These are phyloP conservation scores for Drosophila miranda DNA, from an alignment of 1,140 invertebrate species.

Conservation along the genomic window DNA sequence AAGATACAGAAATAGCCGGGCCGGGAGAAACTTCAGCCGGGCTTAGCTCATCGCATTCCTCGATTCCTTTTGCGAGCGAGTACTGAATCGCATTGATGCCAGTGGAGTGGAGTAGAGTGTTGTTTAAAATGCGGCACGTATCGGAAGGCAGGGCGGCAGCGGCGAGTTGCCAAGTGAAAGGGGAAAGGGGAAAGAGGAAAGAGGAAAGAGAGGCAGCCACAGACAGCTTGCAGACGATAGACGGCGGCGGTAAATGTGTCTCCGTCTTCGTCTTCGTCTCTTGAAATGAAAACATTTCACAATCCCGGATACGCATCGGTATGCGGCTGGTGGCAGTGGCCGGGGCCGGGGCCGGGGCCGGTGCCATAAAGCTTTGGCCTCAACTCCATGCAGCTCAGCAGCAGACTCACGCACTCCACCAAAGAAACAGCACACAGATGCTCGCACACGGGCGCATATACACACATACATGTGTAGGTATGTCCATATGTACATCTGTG, in stretches of 20 bases:
- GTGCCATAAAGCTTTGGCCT: slow-evolving; percentile 62
- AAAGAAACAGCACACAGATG: slow-evolving; percentile 18
- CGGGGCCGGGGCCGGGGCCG: slow-evolving; percentile 14
- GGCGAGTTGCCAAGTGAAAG: slow-evolving; percentile 57
- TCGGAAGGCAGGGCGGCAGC: slow-evolving; percentile 29
- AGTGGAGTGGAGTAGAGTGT: slow-evolving; percentile 46
- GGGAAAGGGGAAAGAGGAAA: slow-evolving; percentile 6
- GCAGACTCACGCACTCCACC: slow-evolving; percentile 21
- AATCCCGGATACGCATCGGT: slow-evolving; percentile 79
- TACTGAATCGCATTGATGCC: neutral
- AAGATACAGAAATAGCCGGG: slow-evolving; percentile 49
- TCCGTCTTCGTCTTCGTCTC: slow-evolving; percentile 26
- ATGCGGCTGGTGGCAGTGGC: slow-evolving; percentile 59
- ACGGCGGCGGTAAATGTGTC: slow-evolving; percentile 62
- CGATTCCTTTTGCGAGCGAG: slow-evolving; percentile 11
- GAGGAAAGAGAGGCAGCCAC: slow-evolving; percentile 28
- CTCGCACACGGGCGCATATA: slow-evolving; percentile 10
- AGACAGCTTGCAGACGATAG: slow-evolving; percentile 67
- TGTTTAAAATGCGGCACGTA: slow-evolving; percentile 75
- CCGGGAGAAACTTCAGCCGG: slow-evolving; percentile 47
- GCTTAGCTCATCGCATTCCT: slow-evolving; percentile 50
- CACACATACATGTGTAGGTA: too few relatives aligned
- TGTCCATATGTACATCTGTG: neutral
- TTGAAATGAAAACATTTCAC: slow-evolving; percentile 79
- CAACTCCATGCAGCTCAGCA: slow-evolving; percentile 35